Base-by-base conservation (phyloP, 2,797 vertebrate species). In the Catamblyrhynchus diadema region DNA sequence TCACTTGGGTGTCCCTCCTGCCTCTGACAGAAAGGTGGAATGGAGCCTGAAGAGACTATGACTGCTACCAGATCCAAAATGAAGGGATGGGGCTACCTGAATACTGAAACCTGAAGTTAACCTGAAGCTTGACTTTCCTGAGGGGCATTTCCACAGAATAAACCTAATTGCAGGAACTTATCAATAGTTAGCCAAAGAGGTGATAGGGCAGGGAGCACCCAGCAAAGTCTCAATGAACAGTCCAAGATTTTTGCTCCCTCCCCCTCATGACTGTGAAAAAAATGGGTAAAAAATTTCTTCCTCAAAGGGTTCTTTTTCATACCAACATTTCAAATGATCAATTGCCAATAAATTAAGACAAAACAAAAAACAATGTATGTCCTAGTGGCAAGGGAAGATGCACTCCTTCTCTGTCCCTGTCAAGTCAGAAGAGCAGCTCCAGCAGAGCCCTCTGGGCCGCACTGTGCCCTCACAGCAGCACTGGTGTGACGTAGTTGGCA, bases 401-500 rank as follows among this genome's bases (percentile, higher is more conserved):
- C 23, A 47, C 14, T 75, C 47, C 65, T 72, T 61, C 70, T 57
- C 42, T 27, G 71, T 62, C 66, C 66, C 39, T 54, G n/a, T 74
- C 56, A 41, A 3, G 28, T 64, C 86, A 71, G 73, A 84, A 56
- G 18, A 89, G 84, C 54, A 96, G 90, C 35, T 92, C 75, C 42
- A 51, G 18, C 27, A 27, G 18, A 41, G 66, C 47, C 39, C 37
- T 81, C 62, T 51, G 44, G 71, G 69, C 45, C 44, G 28, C 19
- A 14, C 39, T 56, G 33, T 35, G 72, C 72, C 61, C 56, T 98
- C 97, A 98, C 60, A 97, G 96, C 20, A 32, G 98, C 96, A 99
- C 85, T 2, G 91, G 97, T 8, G 87, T 91, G 14, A 99, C 99
- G 1, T 99, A 99, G 97, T 99, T 99, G 70, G 99, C 97, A 14